Percentiles rank a stretch among this genome's conserved stretches.
Evolutionary conservation across 2,797 vertebrate genomes (phyloP).

Genomic region (Chrysocyon brachyurus): DNA sequence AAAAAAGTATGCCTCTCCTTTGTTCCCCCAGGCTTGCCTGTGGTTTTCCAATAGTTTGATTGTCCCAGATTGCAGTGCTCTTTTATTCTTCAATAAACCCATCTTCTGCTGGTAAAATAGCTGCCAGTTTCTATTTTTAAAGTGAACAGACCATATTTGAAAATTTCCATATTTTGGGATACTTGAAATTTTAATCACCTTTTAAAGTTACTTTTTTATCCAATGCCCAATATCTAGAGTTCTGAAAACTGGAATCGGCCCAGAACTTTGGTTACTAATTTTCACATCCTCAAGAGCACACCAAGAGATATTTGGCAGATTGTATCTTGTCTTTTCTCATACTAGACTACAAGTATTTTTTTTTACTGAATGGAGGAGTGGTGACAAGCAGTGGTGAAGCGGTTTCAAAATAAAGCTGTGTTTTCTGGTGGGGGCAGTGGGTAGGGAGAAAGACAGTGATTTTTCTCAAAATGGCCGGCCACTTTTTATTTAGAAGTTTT

Average conservation of each 20-base stretch:
- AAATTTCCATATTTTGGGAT: slow-evolving; percentile 51
- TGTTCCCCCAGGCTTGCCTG: neutral
- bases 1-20: neutral
- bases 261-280: slow-evolving; percentile 44
- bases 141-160: neutral
- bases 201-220: slow-evolving; percentile 48
- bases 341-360: slow-evolving; percentile 46
- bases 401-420: slow-evolving; percentile 33
- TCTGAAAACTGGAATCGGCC: slow-evolving; percentile 53
- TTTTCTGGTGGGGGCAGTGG: neutral
- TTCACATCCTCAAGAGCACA: neutral
- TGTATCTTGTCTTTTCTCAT: slow-evolving; percentile 14
- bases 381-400: neutral
- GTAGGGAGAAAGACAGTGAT: neutral
- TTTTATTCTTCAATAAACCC: neutral
- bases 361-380: slow-evolving; percentile 39
- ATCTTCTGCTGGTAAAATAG: neutral
- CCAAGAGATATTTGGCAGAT: neutral
- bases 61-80: neutral
- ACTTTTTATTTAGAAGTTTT: neutral
- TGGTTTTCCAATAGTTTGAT: neutral
- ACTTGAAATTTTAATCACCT: slow-evolving; percentile 60
- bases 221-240: slow-evolving; percentile 46
- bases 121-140: neutral
- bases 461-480: slow-evolving; percentile 12